Evolutionary conservation across 2,888 invertebrate species (phyloP).

Genomic region (Synanthedon formicaeformis): DNA sequence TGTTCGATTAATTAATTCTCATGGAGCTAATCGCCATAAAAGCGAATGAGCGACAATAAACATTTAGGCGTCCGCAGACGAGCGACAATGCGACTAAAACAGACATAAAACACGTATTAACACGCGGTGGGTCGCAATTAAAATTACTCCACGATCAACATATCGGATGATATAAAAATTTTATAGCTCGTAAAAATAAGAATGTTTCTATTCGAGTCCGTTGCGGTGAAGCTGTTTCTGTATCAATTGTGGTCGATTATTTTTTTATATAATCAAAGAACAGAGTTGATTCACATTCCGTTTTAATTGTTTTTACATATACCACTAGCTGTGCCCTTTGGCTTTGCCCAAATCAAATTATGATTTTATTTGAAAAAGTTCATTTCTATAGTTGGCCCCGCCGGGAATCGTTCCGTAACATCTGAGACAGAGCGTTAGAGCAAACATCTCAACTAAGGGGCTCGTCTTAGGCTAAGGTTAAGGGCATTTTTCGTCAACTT

Average conservation of each 20-base stretch:
- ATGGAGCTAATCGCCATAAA: background rate
- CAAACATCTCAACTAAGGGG: no score
- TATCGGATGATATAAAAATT: slow-evolving; percentile 32
- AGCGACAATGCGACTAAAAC: slow-evolving; percentile 27
- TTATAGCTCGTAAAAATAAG: slow-evolving; percentile 40
- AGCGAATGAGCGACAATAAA: slow-evolving; percentile 2
- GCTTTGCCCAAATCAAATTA: no score
- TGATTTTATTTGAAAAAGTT: no score
- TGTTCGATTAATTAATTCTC: background rate
- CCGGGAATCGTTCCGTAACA: no score
- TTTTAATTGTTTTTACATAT: no score
- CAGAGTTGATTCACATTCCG: no score
- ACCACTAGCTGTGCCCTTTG: no score
- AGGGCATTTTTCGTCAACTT: no score
- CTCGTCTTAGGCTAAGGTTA: no score
- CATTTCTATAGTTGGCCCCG: no score
- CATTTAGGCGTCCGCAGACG: slow-evolving; percentile 8
- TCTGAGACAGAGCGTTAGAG: no score
- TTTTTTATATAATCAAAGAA: slow-evolving; percentile 1
- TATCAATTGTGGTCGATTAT: slow-evolving; percentile 21
- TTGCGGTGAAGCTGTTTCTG: slow-evolving; percentile 7
- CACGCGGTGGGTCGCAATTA: slow-evolving; percentile 56
- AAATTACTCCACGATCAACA: slow-evolving; percentile 49
- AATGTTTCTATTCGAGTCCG: slow-evolving; percentile 39
- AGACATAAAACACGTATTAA: slow-evolving; percentile 40